Base-by-base conservation (phyloP, 2,113 vertebrate species). In the Cacatua alba region DNA sequence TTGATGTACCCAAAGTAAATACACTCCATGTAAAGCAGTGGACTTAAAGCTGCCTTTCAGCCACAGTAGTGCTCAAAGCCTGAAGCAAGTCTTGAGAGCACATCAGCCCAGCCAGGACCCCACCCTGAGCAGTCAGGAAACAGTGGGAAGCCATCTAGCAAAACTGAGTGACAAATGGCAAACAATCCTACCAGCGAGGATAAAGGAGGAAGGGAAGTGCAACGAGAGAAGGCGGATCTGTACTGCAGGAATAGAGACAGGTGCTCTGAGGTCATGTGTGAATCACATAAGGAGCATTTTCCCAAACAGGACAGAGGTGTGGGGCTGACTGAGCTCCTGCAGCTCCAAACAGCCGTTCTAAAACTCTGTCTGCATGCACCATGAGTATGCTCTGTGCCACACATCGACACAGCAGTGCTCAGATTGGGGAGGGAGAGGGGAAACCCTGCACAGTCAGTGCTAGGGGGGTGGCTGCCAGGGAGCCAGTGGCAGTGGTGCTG, bases 361-460 rank as follows among this genome's bases (percentile, higher is more conserved):
- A 68, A 1, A 11, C 35, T 79, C 18, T n/a, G 69, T 74, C 46
- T 52, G 65, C 29, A 68, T 28, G 23, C 43, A 28, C 12, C n/a
- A 1, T 0, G 1, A 24, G 6, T 35, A 8, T n/a, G 10, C 19
- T 77, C 33, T 29, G 11, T 78, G 41, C 18, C n/a, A 46, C 49
- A 24, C 1, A 1, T 33, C 0, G 0, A 23, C 16, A 11, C 29
- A 48, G 24, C 9, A 55, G 59, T 33, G 49, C 51, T 71, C 5
- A 2, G 26, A 15, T 4, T 19, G 17, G 18, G 3, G 11, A 52
- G 17, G 26, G 35, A 76, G 24, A n/a, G 48, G 39, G 46, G 39
- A 71, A 77, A 25, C 7, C 1, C 25, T 62, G 23, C 12, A 25
- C 17, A 6, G 41, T 33, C 39, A n/a, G 26, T 39, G 18, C 33